Conservation (phyloP, 2,888 invertebrate species). For the Chymomyza amoena region DNA sequence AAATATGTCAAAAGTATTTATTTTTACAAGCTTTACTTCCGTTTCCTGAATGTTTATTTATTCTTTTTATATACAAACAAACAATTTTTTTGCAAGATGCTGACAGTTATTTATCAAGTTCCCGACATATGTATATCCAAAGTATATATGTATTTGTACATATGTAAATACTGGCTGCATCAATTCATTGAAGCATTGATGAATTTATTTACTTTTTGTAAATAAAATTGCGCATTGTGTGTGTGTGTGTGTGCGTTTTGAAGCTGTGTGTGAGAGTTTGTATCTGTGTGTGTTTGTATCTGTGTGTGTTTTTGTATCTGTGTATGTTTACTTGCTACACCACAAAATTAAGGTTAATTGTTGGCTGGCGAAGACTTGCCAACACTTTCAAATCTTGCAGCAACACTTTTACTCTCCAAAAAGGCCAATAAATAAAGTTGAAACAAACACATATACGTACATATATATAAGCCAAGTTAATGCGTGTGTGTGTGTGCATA, state of each 20-base stretch:
- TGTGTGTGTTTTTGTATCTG: not conserved
- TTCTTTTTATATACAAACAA: no score
- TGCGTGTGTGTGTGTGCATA: not conserved
- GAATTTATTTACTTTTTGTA: not conserved
- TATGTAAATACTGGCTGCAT: not conserved
- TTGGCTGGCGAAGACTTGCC: not conserved
- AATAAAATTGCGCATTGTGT: not conserved
- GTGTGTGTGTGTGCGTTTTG: not conserved
- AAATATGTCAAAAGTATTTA: no score
- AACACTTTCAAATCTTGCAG: constrained; percentile 6
- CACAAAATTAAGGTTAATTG: constrained; percentile 2
- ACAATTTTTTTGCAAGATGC: no score
- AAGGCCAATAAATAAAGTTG: not conserved
- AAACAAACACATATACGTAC: no score
- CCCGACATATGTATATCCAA: no score
- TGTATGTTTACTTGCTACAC: not conserved
- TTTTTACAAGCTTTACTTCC: no score
- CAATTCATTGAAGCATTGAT: not conserved
- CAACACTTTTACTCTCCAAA: constrained; percentile 5
- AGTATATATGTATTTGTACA: no score
- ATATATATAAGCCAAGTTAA: no score
- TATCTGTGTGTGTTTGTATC: not conserved
- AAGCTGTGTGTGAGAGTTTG: no score
- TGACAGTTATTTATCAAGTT: no score
- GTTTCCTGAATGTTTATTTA: no score